Conservation (phyloP, 2,888 invertebrate species). For the Synanthedon vespiformis region DNA sequence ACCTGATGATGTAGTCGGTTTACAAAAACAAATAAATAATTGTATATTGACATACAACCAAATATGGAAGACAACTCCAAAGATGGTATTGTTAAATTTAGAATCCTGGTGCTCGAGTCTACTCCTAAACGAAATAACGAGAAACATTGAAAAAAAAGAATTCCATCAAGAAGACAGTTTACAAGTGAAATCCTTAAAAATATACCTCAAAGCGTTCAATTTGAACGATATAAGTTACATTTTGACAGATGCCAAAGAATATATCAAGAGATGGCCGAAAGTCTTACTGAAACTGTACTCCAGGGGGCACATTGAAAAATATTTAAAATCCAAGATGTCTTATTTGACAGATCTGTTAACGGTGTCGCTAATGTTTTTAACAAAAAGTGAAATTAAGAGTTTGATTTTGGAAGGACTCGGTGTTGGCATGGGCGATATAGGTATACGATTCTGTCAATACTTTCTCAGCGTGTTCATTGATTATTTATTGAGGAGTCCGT, state of each 20-base stretch:
- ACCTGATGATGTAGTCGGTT: background rate
- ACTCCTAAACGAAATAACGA: conserved; percentile 16
- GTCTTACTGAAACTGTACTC: background rate
- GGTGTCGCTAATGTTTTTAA: conserved; percentile 18
- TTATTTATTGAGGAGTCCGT: conserved; percentile 17
- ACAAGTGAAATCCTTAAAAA: conserved; percentile 12
- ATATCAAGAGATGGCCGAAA: conserved; percentile 4
- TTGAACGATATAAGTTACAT: conserved; percentile 1
- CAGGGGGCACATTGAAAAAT: conserved; percentile 2
- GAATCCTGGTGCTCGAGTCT: conserved; percentile 13
- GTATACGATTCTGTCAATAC: conserved; percentile 14
- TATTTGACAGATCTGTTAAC: conserved; percentile 20
- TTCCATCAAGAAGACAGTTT: conserved; percentile 11
- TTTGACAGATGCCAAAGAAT: background rate
- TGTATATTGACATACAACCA: background rate
- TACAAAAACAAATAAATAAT: background rate
- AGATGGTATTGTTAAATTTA: conserved; percentile 6
- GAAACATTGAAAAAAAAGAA: conserved; percentile 15
- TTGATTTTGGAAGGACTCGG: conserved; percentile 14
- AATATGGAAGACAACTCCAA: background rate
- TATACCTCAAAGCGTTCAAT: conserved; percentile 12
- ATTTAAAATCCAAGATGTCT: conserved; percentile 10
- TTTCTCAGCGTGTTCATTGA: conserved; percentile 21
- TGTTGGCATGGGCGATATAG: conserved; percentile 11
- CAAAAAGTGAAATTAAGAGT: conserved; percentile 12